Conservation (phyloP, 2,113 vertebrate species). For the Sarotherodon lohbergeri region DNA sequence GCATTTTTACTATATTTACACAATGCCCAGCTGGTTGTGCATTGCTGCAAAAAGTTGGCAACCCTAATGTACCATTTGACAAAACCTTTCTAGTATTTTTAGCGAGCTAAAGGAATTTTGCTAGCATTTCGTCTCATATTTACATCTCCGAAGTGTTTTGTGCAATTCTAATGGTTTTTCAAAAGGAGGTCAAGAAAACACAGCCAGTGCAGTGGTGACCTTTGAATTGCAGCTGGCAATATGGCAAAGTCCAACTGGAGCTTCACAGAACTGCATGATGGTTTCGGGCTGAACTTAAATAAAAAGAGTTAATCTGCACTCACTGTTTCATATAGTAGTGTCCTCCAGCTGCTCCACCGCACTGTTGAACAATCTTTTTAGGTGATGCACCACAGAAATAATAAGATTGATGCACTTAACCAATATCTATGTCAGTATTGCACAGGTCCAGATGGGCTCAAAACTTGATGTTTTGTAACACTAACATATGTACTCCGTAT, state of each 20-base stretch:
- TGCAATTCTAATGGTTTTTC: neutral
- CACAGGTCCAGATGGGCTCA: neutral
- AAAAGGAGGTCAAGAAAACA: neutral
- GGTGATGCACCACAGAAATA: neutral
- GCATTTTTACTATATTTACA: neutral
- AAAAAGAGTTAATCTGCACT: neutral
- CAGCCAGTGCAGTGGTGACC: neutral
- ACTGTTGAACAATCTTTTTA: neutral
- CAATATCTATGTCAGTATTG: neutral
- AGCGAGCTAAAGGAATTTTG: neutral
- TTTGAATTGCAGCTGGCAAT: neutral
- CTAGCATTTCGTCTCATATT: neutral
- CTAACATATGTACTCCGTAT: neutral
- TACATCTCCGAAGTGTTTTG: neutral
- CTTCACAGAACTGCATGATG: neutral
- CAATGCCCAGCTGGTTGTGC: neutral
- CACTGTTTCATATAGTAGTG: neutral
- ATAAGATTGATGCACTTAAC: neutral
- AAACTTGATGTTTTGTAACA: neutral
- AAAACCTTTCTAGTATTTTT: neutral
- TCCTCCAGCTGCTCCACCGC: neutral
- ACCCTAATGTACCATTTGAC: neutral
- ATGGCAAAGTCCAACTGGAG: neutral
- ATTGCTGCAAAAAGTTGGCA: neutral
- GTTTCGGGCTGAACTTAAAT: neutral